Base-by-base conservation (phyloP, 1,140 invertebrate species). In the Drosophila auraria region DNA sequence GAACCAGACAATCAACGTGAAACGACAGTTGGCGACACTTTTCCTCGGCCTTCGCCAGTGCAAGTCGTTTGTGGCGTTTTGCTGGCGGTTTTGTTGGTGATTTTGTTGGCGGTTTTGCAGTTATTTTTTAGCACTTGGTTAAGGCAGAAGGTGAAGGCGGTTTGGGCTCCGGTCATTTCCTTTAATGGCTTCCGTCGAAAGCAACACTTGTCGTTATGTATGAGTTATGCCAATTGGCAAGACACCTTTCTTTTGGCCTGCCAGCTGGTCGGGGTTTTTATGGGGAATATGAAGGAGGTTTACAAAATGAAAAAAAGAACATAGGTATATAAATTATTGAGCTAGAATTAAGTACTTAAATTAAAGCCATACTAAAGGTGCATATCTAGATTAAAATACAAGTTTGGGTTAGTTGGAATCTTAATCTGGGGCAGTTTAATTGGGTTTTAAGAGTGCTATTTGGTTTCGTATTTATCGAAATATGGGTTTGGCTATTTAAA, bases 11-110 rank as follows among this genome's bases (percentile, higher is more conserved):
- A 58, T 70, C 33, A 40, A 56, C 53, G 33, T 23, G 53, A 56
- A 40, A 23, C 20, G 33, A 36, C 38, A 59, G 53, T 53, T 47
- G 62, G 53, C 65, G 56, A 83, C 61, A 70, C 64, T 76, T 83
- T 83, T 76, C 40, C 68, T 45, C 59, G 72, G 66, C 60, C 66
- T 74, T 69, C 47, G 61, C 53, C 68, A 45, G 27, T 44, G 54
- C 53, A 33, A 56, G 42, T 69, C 25, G 42, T 40, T 68, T 64
- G 62, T 25, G 62, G 45, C 15, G 45, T 65, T 71, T 76, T 73
- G 17, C 12, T 49, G 57, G 42, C 33, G 38, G n/a, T 45, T 45
- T 56, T 53, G 50, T 53, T 53, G 50, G 17, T n/a, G n/a, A 27
- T 54, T 54, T 54, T 54, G 30, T 33, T 36, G 17, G 51, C 20